A percentile compares a stretch with the other conserved stretches of the same genome.
phyloP scores from a whole-genome alignment of 2,113 vertebrate species.

The Daphoenositta chrysoptera region DNA sequence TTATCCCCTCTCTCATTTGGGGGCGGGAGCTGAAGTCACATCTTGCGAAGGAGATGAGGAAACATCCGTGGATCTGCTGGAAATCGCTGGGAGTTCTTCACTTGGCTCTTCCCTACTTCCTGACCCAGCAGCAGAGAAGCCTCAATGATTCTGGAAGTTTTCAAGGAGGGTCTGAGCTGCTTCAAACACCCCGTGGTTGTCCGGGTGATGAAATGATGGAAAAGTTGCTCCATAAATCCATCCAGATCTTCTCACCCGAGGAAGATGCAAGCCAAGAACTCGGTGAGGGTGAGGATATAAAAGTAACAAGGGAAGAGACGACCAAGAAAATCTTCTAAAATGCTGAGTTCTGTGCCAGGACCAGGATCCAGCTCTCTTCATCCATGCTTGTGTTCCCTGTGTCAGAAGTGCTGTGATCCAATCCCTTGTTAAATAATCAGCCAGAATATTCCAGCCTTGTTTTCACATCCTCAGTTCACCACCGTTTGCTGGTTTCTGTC shows the following conservation, averaged over 20 bases:
- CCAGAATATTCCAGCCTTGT: neutral
- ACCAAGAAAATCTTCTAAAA: neutral
- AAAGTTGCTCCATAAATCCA: neutral
- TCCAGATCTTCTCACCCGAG: neutral
- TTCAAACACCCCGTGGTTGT: rapidly evolving
- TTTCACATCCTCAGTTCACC: neutral
- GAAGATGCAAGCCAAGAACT: neutral
- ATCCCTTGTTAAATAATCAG: neutral
- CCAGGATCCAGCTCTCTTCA: neutral
- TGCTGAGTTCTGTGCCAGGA: neutral
- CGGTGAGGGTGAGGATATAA: rapidly evolving
- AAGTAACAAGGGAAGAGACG: neutral
- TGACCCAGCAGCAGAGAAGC: neutral
- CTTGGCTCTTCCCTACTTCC: neutral
- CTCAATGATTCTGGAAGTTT: neutral
- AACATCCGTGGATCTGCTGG: neutral
- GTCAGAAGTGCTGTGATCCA: neutral
- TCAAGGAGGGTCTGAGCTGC: neutral
- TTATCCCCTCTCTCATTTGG: neutral
- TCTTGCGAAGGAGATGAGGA: neutral
- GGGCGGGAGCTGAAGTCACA: neutral
- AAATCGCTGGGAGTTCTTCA: neutral
- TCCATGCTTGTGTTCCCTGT: neutral
- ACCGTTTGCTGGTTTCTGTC: neutral
- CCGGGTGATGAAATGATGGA: neutral